These are phyloP conservation scores for Leptinotarsa defecta DNA, from an alignment of 1,140 invertebrate genomes.

Conservation along the genomic window DNA sequence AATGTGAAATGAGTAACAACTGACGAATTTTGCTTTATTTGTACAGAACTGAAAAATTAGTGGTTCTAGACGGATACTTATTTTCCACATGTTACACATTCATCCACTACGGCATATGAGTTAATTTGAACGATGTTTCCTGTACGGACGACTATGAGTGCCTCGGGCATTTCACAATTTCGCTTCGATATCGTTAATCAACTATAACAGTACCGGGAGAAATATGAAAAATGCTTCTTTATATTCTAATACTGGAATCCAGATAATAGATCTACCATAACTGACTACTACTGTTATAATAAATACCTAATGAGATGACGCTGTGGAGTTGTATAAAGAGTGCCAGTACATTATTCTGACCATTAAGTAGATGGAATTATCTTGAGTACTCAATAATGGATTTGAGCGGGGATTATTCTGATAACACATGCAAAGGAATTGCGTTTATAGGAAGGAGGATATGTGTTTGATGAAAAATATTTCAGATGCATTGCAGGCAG, in stretches of 20 bases:
- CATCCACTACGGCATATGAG: neutral
- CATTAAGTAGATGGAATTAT: neutral
- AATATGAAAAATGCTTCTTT: conserved; percentile 21
- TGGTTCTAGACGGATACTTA: neutral
- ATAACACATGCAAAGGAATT: neutral
- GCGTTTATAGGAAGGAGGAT: no score
- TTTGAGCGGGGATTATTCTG: neutral
- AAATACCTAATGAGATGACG: conserved; percentile 13
- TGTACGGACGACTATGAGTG: neutral
- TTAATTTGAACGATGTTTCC: neutral
- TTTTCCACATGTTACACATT: neutral
- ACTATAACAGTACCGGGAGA: conserved; percentile 14
- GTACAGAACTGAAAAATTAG: no score
- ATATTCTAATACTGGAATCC: conserved; percentile 19
- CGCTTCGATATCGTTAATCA: conserved; percentile 20
- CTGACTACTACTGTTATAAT: conserved; percentile 21
- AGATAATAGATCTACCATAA: conserved; percentile 20
- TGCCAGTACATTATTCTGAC: conserved; percentile 7
- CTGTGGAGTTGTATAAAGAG: neutral
- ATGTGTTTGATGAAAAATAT: no score
- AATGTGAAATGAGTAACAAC: no score
- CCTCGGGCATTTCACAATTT: conserved; percentile 11
- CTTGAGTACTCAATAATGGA: neutral
- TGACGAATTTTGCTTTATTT: no score
- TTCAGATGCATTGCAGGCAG: no score